These are phyloP conservation scores for Terebella lapidaria DNA, from an alignment of 2,888 invertebrate genomes.

Conservation along the genomic window DNA sequence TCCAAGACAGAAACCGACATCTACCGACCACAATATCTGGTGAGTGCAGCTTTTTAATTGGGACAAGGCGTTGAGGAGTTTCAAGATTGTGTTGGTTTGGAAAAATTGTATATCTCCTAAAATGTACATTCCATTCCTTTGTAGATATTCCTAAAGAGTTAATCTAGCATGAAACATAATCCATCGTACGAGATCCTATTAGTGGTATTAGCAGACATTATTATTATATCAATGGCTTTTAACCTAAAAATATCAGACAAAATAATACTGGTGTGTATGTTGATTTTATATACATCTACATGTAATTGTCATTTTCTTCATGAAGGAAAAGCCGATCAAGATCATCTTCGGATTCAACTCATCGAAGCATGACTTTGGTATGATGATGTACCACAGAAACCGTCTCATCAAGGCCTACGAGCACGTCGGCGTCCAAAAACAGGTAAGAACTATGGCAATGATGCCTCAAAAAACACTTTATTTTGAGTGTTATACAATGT, in stretches of 20 bases:
- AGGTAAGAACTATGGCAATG: constrained; percentile 13
- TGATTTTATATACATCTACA: no score
- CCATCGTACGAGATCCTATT: no score
- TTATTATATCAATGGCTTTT: no score
- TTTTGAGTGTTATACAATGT: no score
- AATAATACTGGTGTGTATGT: no score
- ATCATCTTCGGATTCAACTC: constrained; percentile 43
- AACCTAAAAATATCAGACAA: no score
- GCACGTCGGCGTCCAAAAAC: constrained; percentile 43
- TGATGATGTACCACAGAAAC: constrained; percentile 49
- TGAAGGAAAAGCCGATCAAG: constrained; percentile 30
- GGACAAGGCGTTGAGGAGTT: neutral
- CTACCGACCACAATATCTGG: constrained; percentile 44
- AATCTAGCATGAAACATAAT: no score
- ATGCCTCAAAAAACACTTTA: neutral
- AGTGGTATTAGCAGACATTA: no score
- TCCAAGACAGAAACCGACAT: constrained; percentile 40
- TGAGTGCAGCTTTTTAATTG: constrained; percentile 27
- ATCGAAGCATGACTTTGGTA: constrained; percentile 39
- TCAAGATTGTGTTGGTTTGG: neutral
- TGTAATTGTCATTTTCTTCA: no score
- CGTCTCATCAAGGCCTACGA: constrained; percentile 49
- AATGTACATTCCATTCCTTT: constrained; percentile 1
- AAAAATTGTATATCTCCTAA: neutral
- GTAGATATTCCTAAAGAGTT: neutral